phyloP scores from a whole-genome alignment of 2,797 vertebrate genomes.

The Ambastaia sidthimunki region DNA sequence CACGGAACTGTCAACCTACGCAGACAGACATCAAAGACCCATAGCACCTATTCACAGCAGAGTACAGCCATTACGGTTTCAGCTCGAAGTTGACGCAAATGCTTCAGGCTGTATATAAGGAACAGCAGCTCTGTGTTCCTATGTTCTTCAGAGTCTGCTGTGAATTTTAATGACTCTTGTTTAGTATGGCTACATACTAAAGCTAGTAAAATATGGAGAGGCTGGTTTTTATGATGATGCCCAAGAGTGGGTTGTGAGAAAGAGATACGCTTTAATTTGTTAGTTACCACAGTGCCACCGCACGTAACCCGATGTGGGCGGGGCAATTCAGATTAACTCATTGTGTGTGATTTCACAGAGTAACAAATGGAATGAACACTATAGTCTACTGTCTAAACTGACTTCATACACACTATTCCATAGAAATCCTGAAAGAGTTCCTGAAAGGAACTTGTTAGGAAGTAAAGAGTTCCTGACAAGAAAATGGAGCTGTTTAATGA shows the following conservation, averaged over 20 bases:
- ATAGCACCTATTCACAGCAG: neutral
- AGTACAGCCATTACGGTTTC: slow-evolving; percentile 4
- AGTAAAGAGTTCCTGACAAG: neutral
- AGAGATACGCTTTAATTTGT: neutral
- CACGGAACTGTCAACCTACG: neutral
- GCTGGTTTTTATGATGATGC: neutral
- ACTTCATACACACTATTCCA: neutral
- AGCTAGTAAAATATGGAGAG: neutral
- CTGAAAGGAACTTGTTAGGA: no score
- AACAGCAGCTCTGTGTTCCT: slow-evolving; percentile 15
- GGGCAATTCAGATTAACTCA: neutral
- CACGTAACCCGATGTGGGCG: neutral
- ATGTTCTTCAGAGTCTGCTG: neutral
- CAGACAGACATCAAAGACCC: slow-evolving; percentile 18
- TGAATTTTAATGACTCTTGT: slow-evolving; percentile 26
- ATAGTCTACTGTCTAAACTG: neutral
- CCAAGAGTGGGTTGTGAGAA: neutral
- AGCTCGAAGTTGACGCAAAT: neutral
- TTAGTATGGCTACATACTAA: neutral
- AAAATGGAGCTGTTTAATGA: neutral
- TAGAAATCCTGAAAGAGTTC: neutral
- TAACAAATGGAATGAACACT: neutral
- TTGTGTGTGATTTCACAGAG: neutral
- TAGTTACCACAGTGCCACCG: neutral
- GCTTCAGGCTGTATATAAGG: slow-evolving; percentile 12